Evolutionary conservation across 2,888 invertebrate species (phyloP).

Genomic region (Enoplolaimus lenunculus): DNA sequence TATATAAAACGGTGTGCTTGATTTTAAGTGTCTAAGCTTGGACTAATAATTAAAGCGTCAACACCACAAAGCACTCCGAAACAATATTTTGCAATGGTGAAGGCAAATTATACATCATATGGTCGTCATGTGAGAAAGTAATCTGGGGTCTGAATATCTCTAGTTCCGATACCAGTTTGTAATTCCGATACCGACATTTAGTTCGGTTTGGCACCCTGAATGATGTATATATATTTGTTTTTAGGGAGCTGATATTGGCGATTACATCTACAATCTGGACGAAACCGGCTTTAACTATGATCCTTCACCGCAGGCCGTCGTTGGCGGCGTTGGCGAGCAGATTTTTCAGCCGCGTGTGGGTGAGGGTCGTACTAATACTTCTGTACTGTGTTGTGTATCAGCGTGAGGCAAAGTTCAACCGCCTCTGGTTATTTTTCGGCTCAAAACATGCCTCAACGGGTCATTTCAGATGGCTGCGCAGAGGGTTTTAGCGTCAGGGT

Average conservation of each 20-base stretch:
- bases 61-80: too few relatives aligned
- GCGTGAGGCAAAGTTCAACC: not conserved
- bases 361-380: not conserved
- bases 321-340: not conserved
- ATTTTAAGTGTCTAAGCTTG: too few relatives aligned
- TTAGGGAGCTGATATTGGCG: not conserved
- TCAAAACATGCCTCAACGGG: not conserved
- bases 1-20: too few relatives aligned
- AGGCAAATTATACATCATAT: too few relatives aligned
- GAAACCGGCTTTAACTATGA: not conserved
- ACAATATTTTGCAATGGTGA: too few relatives aligned
- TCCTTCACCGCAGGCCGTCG: not conserved
- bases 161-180: too few relatives aligned
- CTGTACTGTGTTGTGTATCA: not conserved
- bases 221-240: too few relatives aligned
- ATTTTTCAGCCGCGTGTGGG: not conserved
- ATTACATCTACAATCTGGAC: slow-evolving; percentile 6
- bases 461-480: not conserved
- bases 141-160: too few relatives aligned
- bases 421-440: slow-evolving; percentile 5
- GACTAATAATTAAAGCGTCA: too few relatives aligned
- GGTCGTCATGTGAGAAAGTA: too few relatives aligned
- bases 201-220: too few relatives aligned
- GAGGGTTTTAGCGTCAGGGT: slow-evolving; percentile 4
- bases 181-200: too few relatives aligned